Percentiles rank a stretch among this genome's conserved stretches.
Conservation (phyloP, 2,888 invertebrate genomes). For the Aphrophora alni region DNA sequence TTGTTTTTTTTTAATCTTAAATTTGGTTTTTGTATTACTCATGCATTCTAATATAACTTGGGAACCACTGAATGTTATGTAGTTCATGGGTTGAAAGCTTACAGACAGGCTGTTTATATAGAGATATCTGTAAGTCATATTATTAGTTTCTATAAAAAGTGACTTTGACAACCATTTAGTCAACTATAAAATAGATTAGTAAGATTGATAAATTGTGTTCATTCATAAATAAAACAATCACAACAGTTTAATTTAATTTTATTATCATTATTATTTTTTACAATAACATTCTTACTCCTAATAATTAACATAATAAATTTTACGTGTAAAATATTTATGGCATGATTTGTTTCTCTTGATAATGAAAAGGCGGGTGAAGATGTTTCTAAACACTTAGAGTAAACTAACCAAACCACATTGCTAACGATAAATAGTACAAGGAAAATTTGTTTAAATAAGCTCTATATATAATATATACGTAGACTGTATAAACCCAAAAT, state of each 20-base stretch:
- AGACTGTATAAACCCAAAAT: background rate
- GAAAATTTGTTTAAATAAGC: background rate
- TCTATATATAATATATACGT: background rate
- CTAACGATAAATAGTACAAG: background rate
- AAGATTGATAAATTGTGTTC: too few relatives aligned
- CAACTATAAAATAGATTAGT: too few relatives aligned
- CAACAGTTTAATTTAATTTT: background rate
- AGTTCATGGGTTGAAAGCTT: too few relatives aligned
- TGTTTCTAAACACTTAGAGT: background rate
- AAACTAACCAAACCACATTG: background rate
- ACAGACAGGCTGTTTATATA: too few relatives aligned
- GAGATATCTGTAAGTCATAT: too few relatives aligned
- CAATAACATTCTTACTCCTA: constrained; percentile 9
- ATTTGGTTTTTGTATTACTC: too few relatives aligned
- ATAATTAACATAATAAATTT: background rate
- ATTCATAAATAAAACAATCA: background rate
- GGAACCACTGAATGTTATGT: too few relatives aligned
- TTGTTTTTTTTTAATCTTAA: too few relatives aligned
- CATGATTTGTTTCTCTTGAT: background rate
- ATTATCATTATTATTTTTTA: constrained; percentile 7
- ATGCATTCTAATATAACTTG: too few relatives aligned
- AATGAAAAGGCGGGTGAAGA: background rate
- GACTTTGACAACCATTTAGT: too few relatives aligned
- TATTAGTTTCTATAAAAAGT: too few relatives aligned
- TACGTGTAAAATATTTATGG: constrained; percentile 9